phyloP scores from a whole-genome alignment of 2,797 vertebrate species.

The Chelonia mydas region DNA sequence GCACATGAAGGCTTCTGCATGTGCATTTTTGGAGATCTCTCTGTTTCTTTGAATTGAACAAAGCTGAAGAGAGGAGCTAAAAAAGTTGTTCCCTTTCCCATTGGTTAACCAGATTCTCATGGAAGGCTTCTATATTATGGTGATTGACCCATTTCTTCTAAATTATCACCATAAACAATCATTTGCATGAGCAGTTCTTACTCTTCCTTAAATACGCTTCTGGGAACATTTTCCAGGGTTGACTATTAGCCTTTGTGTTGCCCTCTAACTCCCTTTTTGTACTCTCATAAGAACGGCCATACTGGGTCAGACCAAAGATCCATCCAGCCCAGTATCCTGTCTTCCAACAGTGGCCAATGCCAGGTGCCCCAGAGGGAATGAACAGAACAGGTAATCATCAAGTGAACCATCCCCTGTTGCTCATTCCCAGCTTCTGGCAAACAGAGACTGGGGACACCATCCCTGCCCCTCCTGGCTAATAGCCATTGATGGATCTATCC shows the following conservation, averaged over 20 bases:
- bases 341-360: too few species aligned
- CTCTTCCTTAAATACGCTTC: not conserved
- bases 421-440: too few species aligned
- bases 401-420: too few species aligned
- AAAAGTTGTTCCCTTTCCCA: not conserved
- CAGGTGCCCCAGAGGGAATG: too few species aligned
- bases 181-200: conserved; percentile 57
- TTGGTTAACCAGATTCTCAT: not conserved
- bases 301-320: too few species aligned
- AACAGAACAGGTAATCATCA: too few species aligned
- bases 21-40: not conserved
- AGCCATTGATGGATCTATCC: too few species aligned
- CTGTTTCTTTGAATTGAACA: not conserved
- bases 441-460: too few species aligned
- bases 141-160: conserved; percentile 33
- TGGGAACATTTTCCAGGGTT: conserved; percentile 49
- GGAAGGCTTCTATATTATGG: not conserved
- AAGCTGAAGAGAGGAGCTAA: not conserved
- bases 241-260: conserved; percentile 22
- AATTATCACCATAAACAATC: conserved; percentile 33
- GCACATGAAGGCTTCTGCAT: conserved; percentile 2
- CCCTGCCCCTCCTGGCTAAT: too few species aligned
- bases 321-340: too few species aligned
- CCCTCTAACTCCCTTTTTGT: not conserved
- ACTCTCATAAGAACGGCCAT: not conserved